These are phyloP conservation scores for Hylia prasina DNA, from an alignment of 2,113 vertebrate genomes.

Conservation along the genomic window DNA sequence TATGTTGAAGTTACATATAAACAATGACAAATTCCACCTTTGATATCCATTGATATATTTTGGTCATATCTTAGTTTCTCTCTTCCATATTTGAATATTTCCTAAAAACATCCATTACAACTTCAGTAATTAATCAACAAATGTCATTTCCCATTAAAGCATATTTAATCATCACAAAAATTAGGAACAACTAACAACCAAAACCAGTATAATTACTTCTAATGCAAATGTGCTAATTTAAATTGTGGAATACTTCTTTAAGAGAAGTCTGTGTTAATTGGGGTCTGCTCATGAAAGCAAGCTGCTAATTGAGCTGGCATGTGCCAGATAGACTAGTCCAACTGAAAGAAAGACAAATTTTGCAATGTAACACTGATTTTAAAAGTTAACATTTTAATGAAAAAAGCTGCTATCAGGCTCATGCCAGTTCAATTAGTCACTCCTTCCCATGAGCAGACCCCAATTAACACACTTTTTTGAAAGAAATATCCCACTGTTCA, in stretches of 20 bases:
- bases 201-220: constrained; percentile 47
- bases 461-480: constrained; percentile 51
- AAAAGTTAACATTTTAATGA: constrained; percentile 56
- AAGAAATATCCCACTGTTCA: constrained; percentile 31
- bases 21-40: not conserved
- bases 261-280: constrained; percentile 55
- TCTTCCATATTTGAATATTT: not conserved
- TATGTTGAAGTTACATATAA: not conserved
- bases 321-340: constrained; percentile 22
- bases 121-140: constrained; percentile 37
- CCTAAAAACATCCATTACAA: not conserved
- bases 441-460: constrained; percentile 41
- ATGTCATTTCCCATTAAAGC: constrained; percentile 26
- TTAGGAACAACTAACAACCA: constrained; percentile 5
- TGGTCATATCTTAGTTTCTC: not conserved
- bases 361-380: constrained; percentile 56
- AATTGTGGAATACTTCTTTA: constrained; percentile 48
- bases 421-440: constrained; percentile 62
- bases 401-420: constrained; percentile 27
- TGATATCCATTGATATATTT: not conserved
- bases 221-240: constrained; percentile 50
- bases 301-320: constrained; percentile 57
- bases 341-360: constrained; percentile 41
- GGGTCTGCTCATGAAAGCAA: constrained; percentile 57
- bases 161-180: not conserved